Evolutionary conservation across 2,797 vertebrate genomes (phyloP), one percentile per base, ranked within the genome.

Genomic region (Prunella strophiata): DNA sequence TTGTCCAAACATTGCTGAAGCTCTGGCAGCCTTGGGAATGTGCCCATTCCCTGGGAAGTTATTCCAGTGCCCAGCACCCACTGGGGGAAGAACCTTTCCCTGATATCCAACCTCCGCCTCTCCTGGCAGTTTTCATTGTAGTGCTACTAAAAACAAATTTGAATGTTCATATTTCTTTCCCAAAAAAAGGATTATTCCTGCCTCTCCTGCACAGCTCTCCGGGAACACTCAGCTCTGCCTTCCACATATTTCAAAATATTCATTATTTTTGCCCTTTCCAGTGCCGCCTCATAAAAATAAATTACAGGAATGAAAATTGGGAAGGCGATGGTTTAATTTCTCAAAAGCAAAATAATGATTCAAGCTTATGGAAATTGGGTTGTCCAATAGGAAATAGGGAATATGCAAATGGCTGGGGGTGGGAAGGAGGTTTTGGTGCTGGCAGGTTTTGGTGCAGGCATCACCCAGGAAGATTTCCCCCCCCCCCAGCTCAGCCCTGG

Each of bases 181-280:
- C 66, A 52, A 52, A 20, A 32, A 42, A 79, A 27, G 47, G 34
- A 62, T 88, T 82, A 63, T 65, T 57, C 18, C 59, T 52, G 19
- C 51, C 29, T 85, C 63, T 97, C 43, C 48, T 47, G 29, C 90
- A 21, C 87, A 77, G 88, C 9, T 94, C 59, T 66, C 85, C 4
- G 17, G 48, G 73, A 43, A 89, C 85, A 80, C 12, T 2, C 59
- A 67, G 76, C 55, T 32, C 52, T 77, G 84, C 55, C 32, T 95
- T 92, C 57, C 85, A 75, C 70, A 91, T 85, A 93, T 88, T 89
- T 95, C 63, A 89, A 85, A 93, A 70, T 47, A 91, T 85, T 96
- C 94, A 94, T 97, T 97, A 94, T 91, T 95, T 96, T 95, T 97
- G 91, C 93, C 88, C 94, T 96, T 96, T 97, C 92, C 86, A 94